These are phyloP conservation scores for Andrena camellia DNA, from an alignment of 2,888 invertebrate species.

Conservation along the genomic window DNA sequence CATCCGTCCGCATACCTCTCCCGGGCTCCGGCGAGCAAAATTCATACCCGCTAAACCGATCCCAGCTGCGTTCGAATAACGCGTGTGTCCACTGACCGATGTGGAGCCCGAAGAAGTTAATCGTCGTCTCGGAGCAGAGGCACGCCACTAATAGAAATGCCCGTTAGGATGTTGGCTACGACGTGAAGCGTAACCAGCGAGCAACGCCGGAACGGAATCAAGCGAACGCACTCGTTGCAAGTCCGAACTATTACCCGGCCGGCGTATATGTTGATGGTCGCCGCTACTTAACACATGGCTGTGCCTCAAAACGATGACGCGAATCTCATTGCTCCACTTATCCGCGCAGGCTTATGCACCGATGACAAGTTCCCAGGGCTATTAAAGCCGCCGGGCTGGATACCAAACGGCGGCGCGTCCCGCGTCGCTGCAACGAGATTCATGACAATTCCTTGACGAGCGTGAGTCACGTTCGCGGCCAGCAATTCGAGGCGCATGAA, in stretches of 20 bases:
- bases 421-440: conserved; percentile 46
- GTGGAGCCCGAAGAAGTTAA: conserved; percentile 39
- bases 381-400: conserved; percentile 45
- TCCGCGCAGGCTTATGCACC: conserved; percentile 24
- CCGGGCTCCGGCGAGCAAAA: not conserved
- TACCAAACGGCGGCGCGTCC: conserved; percentile 8
- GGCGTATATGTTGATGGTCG: conserved; percentile 21
- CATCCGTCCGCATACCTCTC: not conserved
- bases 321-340: conserved; percentile 63
- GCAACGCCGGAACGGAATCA: conserved; percentile 51
- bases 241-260: conserved; percentile 24
- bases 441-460: conserved; percentile 52
- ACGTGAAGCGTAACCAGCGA: conserved; percentile 46
- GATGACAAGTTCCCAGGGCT: conserved; percentile 53
- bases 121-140: conserved; percentile 29
- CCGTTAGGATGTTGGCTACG: conserved; percentile 58
- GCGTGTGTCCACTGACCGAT: conserved; percentile 15
- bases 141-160: conserved; percentile 47
- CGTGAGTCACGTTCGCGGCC: conserved; percentile 36
- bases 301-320: conserved; percentile 36
- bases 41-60: conserved; percentile 6
- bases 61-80: conserved; percentile 7
- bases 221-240: conserved; percentile 14
- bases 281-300: conserved; percentile 27
- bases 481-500: conserved; percentile 29